Evolutionary conservation across 2,888 invertebrate genomes (phyloP), one percentile per base, ranked within the genome.

Genomic region (Lathronympha strigana): DNA sequence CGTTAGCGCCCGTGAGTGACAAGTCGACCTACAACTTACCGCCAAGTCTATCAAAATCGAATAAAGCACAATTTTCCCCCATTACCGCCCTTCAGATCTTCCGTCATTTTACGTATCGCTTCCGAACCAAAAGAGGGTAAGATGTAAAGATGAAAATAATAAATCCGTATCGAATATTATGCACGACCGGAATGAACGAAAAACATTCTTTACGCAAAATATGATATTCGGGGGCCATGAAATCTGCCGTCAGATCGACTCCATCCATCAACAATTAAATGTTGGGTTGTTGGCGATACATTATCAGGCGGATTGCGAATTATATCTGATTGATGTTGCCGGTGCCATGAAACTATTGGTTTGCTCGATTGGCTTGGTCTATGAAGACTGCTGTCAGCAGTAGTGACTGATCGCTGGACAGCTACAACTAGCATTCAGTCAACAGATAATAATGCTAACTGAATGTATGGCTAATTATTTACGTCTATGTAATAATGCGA

Each of bases 51-150:
- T 90, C 90, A 90, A 90, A 91, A 90, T 90, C 89, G 86, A 91
- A 92, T 92, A 89, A 91, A 87, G 88, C 80, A 86, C 89, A 90
- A 91, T 91, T 90, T 91, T 87, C 88, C 85, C 84, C 90, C 82
- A 90, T 90, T 90, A 91, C 88, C 88, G 87, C 87, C 88, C 88
- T 86, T 87, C 88, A 85, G 83, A 86, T 86, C 89, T 90, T 88
- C 88, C 89, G 89, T 88, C 90, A 86, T 90, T 91, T 90, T 82
- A 90, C 90, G 91, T 91, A 89, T 91, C 90, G 87, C 83, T 90
- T 90, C 90, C 90, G 84, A 86, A 78, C 81, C 76, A 79, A 85
- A 86, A 80, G 87, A 88, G 90, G 90, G 89, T 87, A 87, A 84
- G 81, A 83, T 78, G 82, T 79, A 80, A 84, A 88, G 86, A 86